These are phyloP conservation scores for Hycleus cichorii DNA, from an alignment of 1,140 invertebrate species.

Conservation along the genomic window DNA sequence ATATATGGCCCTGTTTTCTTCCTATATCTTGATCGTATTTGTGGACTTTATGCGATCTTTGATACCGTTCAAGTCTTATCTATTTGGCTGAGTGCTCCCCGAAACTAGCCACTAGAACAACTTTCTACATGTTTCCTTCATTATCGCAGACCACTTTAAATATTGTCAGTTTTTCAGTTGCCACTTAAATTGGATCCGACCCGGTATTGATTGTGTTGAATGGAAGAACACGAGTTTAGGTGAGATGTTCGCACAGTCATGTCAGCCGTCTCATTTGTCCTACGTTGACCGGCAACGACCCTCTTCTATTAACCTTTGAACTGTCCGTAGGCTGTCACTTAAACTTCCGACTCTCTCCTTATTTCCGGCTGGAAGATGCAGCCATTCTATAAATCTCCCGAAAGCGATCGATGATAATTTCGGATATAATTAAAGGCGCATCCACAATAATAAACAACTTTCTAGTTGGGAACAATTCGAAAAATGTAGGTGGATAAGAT, in stretches of 20 bases:
- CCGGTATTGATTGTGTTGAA: background rate
- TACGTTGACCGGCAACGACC: constrained; percentile 15
- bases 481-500: constrained; percentile 27
- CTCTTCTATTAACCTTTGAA: constrained; percentile 19
- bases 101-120: too few relatives aligned
- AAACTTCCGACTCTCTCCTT: constrained; percentile 20
- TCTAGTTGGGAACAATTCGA: background rate
- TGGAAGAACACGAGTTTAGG: constrained; percentile 5
- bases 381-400: constrained; percentile 2
- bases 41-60: too few relatives aligned
- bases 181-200: too few relatives aligned
- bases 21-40: too few relatives aligned
- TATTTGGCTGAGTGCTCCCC: too few relatives aligned
- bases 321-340: constrained; percentile 17
- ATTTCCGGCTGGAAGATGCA: constrained; percentile 6
- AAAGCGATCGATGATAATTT: background rate
- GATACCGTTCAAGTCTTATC: too few relatives aligned
- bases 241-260: constrained; percentile 11
- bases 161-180: too few relatives aligned
- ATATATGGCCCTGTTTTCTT: too few relatives aligned
- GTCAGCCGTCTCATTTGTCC: constrained; percentile 19
- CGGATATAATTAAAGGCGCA: background rate
- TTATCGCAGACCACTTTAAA: too few relatives aligned
- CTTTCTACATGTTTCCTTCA: too few relatives aligned
- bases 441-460: background rate